phyloP scores from a whole-genome alignment of 2,113 vertebrate genomes.

The Syngnathus floridae region DNA sequence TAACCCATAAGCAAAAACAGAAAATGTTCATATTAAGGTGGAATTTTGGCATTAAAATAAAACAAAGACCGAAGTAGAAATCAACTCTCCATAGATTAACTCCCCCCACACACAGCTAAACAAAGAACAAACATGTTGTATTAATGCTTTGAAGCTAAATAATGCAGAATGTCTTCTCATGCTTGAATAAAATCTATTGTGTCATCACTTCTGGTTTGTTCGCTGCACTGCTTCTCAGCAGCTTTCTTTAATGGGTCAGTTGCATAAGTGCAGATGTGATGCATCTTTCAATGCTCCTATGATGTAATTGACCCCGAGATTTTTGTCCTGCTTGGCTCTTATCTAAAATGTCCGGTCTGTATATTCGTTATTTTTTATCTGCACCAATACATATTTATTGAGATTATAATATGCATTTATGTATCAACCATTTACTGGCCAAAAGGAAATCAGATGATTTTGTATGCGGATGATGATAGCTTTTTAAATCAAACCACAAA shows the following conservation, averaged over 20 bases:
- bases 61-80: too few species aligned
- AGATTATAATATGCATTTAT: neutral
- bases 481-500: conserved; percentile 18
- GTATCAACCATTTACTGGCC: neutral
- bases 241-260: conserved; percentile 29
- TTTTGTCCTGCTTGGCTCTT: conserved; percentile 15
- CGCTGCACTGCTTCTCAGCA: conserved; percentile 17
- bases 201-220: conserved; percentile 26
- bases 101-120: conserved; percentile 8
- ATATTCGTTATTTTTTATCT: neutral
- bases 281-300: conserved; percentile 18
- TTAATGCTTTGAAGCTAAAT: conserved; percentile 51
- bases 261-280: conserved; percentile 44
- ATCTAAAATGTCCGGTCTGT: neutral
- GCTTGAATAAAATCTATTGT: conserved; percentile 41
- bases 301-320: conserved; percentile 44
- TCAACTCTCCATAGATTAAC: too few species aligned
- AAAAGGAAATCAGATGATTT: neutral
- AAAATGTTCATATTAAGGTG: too few species aligned
- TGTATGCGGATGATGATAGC: conserved; percentile 10
- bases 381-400: neutral
- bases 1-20: too few species aligned
- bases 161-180: conserved; percentile 43
- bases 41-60: too few species aligned
- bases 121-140: conserved; percentile 32